Evolutionary conservation across 2,113 vertebrate species (phyloP).

Genomic region (Girardinichthys multiradiatus): DNA sequence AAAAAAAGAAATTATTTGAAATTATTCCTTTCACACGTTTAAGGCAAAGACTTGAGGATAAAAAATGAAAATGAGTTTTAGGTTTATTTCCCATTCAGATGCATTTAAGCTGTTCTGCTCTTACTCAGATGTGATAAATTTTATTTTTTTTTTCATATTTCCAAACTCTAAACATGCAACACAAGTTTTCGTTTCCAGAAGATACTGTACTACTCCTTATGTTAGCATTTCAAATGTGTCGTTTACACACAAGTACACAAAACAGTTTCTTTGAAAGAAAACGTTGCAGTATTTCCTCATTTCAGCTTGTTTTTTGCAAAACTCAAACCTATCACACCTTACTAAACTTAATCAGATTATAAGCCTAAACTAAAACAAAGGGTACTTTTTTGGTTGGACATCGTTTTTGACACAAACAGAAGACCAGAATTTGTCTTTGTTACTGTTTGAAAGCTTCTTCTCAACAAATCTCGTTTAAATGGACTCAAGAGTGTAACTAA

Average conservation of each 20-base stretch:
- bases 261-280: slow-evolving; percentile 24
- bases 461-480: slow-evolving; percentile 13
- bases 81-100: not conserved
- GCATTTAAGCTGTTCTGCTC: not conserved
- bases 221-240: not conserved
- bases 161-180: not conserved
- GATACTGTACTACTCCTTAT: not conserved
- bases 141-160: not conserved
- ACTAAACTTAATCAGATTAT: slow-evolving; percentile 13
- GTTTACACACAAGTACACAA: not conserved
- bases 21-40: not conserved
- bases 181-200: slow-evolving; percentile 3
- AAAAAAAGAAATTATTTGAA: no score
- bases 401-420: not conserved
- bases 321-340: slow-evolving; percentile 19
- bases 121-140: not conserved
- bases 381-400: not conserved
- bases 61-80: not conserved
- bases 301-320: slow-evolving; percentile 28
- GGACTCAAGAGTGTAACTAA: slow-evolving; percentile 9
- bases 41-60: not conserved
- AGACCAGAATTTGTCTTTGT: not conserved
- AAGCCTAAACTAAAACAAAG: slow-evolving; percentile 29
- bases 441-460: not conserved
- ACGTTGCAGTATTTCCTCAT: not conserved